Evolutionary conservation across 2,113 vertebrate species (phyloP).

Genomic region (Haemorhous mexicanus): DNA sequence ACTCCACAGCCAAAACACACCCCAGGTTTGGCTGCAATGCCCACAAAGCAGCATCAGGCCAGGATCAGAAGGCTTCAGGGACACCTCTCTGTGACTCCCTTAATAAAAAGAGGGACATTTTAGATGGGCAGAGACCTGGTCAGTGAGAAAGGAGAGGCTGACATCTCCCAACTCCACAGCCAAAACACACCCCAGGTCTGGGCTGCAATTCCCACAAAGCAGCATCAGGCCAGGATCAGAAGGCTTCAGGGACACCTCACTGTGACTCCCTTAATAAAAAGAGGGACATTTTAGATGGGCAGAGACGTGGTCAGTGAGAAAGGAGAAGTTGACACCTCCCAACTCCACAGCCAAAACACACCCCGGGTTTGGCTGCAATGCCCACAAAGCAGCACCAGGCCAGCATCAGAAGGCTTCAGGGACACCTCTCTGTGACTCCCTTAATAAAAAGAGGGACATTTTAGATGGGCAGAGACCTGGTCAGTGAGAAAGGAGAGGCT

Average conservation of each 20-base stretch:
- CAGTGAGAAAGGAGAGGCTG: no score
- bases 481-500: no score
- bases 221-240: neutral
- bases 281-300: fast-evolving
- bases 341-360: no score
- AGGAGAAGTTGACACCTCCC: no score
- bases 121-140: no score
- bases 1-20: no score
- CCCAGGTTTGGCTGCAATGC: no score
- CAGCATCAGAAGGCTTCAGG: neutral
- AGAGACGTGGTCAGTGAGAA: slow-evolving; percentile 92
- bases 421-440: neutral
- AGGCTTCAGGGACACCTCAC: neutral
- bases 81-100: neutral
- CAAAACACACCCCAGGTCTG: no score
- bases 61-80: neutral
- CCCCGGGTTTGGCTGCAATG: no score
- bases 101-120: no score
- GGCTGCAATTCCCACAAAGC: neutral
- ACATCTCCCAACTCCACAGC: neutral
- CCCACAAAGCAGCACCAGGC: neutral
- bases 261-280: neutral
- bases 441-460: no score
- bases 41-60: neutral
- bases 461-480: no score